These are phyloP conservation scores for Pipa parva DNA, from an alignment of 2,113 vertebrate genomes.

Conservation along the genomic window DNA sequence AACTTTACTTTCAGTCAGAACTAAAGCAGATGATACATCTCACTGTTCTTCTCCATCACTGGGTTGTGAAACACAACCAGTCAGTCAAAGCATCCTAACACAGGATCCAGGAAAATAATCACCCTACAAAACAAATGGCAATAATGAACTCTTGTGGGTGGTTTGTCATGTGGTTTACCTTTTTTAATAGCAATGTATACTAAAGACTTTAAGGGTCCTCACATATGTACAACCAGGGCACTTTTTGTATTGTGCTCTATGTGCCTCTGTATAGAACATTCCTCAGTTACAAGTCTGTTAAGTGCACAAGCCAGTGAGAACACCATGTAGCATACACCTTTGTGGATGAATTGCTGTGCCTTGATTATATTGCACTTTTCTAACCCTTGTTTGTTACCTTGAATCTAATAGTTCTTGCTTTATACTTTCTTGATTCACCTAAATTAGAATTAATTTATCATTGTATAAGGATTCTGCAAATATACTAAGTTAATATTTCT, in stretches of 20 bases:
- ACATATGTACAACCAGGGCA: conserved; percentile 68
- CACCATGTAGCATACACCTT: not conserved
- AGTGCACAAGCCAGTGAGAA: no score
- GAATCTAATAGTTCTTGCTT: not conserved
- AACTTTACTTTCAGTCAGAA: conserved; percentile 75
- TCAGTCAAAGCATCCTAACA: conserved; percentile 55
- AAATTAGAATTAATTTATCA: no score
- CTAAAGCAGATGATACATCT: conserved; percentile 70
- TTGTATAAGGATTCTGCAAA: no score
- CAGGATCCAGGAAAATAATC: conserved; percentile 55
- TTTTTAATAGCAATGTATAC: conserved; percentile 64
- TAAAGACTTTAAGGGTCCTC: conserved; percentile 74
- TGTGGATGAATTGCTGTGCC: not conserved
- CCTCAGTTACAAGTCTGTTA: conserved; percentile 40
- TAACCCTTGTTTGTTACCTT: not conserved
- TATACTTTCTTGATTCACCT: no score
- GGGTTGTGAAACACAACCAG: conserved; percentile 66
- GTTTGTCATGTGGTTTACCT: conserved; percentile 54
- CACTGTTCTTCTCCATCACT: conserved; percentile 67
- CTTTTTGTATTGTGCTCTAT: conserved; percentile 66
- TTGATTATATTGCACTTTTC: not conserved
- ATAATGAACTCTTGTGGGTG: conserved; percentile 45
- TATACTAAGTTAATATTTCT: no score
- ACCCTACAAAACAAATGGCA: conserved; percentile 45
- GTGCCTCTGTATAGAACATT: conserved; percentile 75